These are phyloP conservation scores for Semnornis frantzii DNA, from an alignment of 2,113 vertebrate species.

Conservation along the genomic window DNA sequence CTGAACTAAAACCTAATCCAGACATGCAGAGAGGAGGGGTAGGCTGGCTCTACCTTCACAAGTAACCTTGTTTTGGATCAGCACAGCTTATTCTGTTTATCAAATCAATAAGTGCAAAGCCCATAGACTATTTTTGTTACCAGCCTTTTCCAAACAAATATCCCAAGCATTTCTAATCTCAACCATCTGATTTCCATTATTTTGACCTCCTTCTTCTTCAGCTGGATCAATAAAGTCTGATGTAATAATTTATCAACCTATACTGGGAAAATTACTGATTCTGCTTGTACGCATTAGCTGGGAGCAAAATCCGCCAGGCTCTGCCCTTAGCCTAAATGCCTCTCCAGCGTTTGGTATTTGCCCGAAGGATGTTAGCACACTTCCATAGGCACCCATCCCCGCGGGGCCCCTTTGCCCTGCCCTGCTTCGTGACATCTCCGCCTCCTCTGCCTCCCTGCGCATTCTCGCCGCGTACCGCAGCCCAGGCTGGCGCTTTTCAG, in stretches of 20 bases:
- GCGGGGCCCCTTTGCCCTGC: constrained; percentile 5
- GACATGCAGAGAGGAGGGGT: not conserved
- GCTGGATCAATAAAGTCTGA: constrained; percentile 63
- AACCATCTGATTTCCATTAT: constrained; percentile 61
- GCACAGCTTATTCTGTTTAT: constrained; percentile 24
- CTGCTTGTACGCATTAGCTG: not conserved
- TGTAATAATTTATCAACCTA: constrained; percentile 46
- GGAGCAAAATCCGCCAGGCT: not conserved
- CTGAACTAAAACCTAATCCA: not conserved
- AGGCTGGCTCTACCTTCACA: not conserved
- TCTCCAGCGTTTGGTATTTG: not conserved
- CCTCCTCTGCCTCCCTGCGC: not conserved
- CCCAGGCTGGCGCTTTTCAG: not conserved
- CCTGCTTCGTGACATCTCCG: not conserved
- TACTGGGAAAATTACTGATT: constrained; percentile 56
- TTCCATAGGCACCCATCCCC: constrained; percentile 9
- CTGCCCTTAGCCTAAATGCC: constrained; percentile 4
- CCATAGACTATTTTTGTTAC: constrained; percentile 28
- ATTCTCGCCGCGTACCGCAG: not conserved
- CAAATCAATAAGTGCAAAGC: constrained; percentile 30
- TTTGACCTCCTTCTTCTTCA: constrained; percentile 46
- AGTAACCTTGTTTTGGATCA: constrained; percentile 40
- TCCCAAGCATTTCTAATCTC: constrained; percentile 49
- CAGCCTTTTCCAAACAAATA: constrained; percentile 68
- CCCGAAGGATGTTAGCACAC: not conserved